Evolutionary conservation across 2,888 invertebrate species (phyloP).

Genomic region (Cataglyphis cursor): DNA sequence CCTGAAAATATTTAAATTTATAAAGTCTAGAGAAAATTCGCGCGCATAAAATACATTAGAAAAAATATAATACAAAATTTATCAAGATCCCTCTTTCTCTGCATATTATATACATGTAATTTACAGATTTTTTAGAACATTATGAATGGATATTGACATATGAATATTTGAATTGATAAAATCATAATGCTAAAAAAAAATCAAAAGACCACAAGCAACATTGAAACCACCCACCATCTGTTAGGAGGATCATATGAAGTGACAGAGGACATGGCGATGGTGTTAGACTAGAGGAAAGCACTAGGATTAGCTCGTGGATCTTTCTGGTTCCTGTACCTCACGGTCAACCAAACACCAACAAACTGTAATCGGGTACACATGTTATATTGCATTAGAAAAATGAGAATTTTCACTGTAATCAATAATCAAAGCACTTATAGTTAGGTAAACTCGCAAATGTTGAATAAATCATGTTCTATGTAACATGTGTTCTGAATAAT

Average conservation of each 20-base stretch:
- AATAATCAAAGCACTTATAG: constrained; percentile 40
- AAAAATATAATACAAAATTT: constrained; percentile 20
- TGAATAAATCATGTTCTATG: not conserved
- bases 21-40: not conserved
- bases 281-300: constrained; percentile 96
- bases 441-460: not conserved
- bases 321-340: constrained; percentile 99
- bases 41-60: not conserved
- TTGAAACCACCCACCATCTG: constrained; percentile 84
- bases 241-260: constrained; percentile 84
- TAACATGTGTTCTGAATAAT: constrained; percentile 11
- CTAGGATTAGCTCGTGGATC: constrained; percentile 98
- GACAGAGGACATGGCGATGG: constrained; percentile 85
- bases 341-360: constrained; percentile 98
- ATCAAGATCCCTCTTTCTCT: constrained; percentile 10
- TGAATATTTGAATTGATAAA: constrained; percentile 40
- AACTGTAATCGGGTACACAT: constrained; percentile 91
- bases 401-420: constrained; percentile 44
- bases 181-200: constrained; percentile 53
- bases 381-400: constrained; percentile 61
- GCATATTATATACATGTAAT: constrained; percentile 37
- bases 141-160: constrained; percentile 24
- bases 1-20: constrained; percentile 88
- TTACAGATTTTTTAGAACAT: constrained; percentile 38
- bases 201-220: constrained; percentile 73